Base-by-base conservation (phyloP, 1,140 invertebrate species). In the Neuroterus valhalla region DNA sequence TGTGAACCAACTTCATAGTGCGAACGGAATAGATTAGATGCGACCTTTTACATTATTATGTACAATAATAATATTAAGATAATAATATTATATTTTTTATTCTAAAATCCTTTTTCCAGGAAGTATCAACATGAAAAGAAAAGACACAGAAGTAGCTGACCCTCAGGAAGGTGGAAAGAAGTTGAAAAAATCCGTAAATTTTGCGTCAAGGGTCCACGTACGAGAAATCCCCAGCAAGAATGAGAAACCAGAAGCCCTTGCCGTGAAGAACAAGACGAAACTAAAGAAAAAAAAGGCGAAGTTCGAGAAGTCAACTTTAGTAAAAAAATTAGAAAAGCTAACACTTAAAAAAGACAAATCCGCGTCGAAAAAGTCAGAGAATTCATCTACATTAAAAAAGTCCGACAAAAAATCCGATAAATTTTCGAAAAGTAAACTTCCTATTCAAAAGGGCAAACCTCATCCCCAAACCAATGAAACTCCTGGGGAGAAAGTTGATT, bases 401-500 rank as follows among this genome's bases (percentile, higher is more conserved):
- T 38, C 55, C 2, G n/a, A 62, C 26, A 66, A 45, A 68, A 72
- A 72, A 17, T 48, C 38, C 38, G 45, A 44, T 2, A 43, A 71
- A 46, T 23, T 26, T 17, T 71, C 10, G 1, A 71, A 43, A 44
- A 5, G 55, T 8, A 48, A 44, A 26, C 12, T 15, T 4, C 21
- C 26, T 19, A 2, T 14, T 5, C 52, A 66, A 11, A 71, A 62
- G 21, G 23, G 55, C 2, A 48, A 44, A 26, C 12, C 12, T 12
- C 21, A 45, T 15, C 5, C 10, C 10, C 52, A 66, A 3, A 74
- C 6, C 31, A 38, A 74, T 50, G 48, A 73, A 1, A 66, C 75
- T 23, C 88, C 86, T 77, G 85, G 81, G 31, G 91, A 94, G 80
- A 94, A 94, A 76, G 92, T 93, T 15, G 91, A 95, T 83, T 96